A percentile compares a stretch with the other conserved stretches of the same genome.
These are phyloP conservation scores for Camptogramma bilineatum DNA, from an alignment of 2,888 invertebrate genomes.

Conservation along the genomic window DNA sequence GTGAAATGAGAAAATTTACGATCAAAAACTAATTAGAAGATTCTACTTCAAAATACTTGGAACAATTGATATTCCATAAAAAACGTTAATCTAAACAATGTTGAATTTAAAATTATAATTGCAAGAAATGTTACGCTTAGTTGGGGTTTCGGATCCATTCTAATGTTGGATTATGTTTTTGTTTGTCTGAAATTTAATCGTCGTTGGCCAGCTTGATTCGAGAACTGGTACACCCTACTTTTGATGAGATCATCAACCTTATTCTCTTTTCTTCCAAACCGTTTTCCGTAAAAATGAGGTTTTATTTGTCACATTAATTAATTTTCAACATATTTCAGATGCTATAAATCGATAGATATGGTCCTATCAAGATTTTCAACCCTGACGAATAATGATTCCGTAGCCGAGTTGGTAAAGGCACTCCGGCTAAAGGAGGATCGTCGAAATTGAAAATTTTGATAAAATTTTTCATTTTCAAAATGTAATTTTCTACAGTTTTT, in stretches of 20 bases:
- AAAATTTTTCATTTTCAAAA: too few relatives aligned
- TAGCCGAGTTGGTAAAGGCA: too few relatives aligned
- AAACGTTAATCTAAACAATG: conserved; percentile 32
- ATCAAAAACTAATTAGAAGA: neutral
- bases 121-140: conserved; percentile 36
- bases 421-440: too few relatives aligned
- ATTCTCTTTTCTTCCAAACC: conserved; percentile 10
- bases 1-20: neutral
- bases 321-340: too few relatives aligned
- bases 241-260: conserved; percentile 35
- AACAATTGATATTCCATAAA: conserved; percentile 28
- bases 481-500: too few relatives aligned
- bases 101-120: conserved; percentile 40
- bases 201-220: conserved; percentile 28
- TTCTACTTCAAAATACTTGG: neutral
- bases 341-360: too few relatives aligned
- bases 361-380: too few relatives aligned
- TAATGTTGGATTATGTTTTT: conserved; percentile 40
- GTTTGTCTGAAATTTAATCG: conserved; percentile 31
- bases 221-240: conserved; percentile 27
- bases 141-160: conserved; percentile 39
- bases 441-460: too few relatives aligned
- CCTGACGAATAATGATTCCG: too few relatives aligned
- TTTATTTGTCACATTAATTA: too few relatives aligned
- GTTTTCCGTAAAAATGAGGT: neutral